Base-by-base conservation (phyloP, 1,140 invertebrate species). In the Acromyrmex echinatior region DNA sequence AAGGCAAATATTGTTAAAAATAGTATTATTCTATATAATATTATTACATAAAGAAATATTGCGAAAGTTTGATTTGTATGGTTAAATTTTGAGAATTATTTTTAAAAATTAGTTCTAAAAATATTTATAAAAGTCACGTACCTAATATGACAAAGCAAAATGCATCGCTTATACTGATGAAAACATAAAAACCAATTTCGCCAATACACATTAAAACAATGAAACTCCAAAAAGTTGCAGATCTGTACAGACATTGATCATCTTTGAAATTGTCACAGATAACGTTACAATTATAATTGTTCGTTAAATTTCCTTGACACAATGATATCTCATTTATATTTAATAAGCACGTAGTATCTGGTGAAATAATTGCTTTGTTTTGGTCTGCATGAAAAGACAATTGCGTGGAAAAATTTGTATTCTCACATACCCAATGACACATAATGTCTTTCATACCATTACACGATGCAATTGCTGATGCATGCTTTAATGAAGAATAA, bases 81-180 rank as follows among this genome's bases (percentile, higher is more conserved):
- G 56, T 35, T 0, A 1, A 35, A 82, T 80, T 60, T 56, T 16
- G 12, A 0, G 4, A 56, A 39, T 35, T 65, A n/a, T 5, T 9
- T 58, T 1, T 31, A 63, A 63, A 31, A 18, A 25, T 35, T 65
- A n/a, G 10, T 9, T 58, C 4, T 31, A 63, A 63, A 31, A 31
- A 25, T 31, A 18, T 31, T 10, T n/a, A 71, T 49, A 18, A 84
- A 85, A 74, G 94, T 39, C 39, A 39, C 39, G 9, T 39, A 39
- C 39, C 39, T 39, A 39, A 39, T 39, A 39, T 39, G 39, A 98
- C 97, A 92, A 98, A 98, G 94, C 97, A 98, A 73, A 98, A 97
- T 25, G 97, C 97, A 95, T 98, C 97, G 56, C 97, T 97, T 45
- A 98, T 97, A 77, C 97, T 97, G 90, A 98, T 98, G 25, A 96